Evolutionary conservation across 2,797 vertebrate species (phyloP).

Genomic region (Pterois miles): DNA sequence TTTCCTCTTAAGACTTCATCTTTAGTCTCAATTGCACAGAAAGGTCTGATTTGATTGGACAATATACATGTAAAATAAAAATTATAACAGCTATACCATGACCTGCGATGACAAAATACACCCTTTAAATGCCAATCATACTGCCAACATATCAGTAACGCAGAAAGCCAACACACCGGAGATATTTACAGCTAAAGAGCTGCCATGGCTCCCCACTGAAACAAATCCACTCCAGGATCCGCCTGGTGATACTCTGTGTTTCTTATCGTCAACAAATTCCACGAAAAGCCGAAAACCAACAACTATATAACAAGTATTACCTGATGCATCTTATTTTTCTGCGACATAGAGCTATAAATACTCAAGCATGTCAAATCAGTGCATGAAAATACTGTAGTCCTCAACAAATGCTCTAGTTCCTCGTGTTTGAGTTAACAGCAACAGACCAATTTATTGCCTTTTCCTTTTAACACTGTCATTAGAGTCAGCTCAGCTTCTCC

Average conservation of each 20-base stretch:
- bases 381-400: neutral
- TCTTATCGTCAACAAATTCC: neutral
- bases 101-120: neutral
- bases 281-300: neutral
- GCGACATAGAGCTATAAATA: neutral
- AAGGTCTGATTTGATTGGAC: neutral
- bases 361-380: neutral
- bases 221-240: neutral
- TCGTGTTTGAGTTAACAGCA: too few relatives aligned
- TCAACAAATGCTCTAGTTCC: neutral
- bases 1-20: neutral
- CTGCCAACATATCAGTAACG: neutral
- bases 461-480: too few relatives aligned
- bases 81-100: neutral
- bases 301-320: neutral
- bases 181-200: neutral
- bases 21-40: neutral
- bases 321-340: neutral
- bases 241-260: too few relatives aligned
- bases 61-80: neutral
- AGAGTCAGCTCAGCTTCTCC: too few relatives aligned
- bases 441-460: too few relatives aligned
- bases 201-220: fast-evolving
- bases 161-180: neutral
- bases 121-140: neutral